Evolutionary conservation across 2,113 vertebrate species (phyloP).

Genomic region (Tretioscincus oriximinensis): DNA sequence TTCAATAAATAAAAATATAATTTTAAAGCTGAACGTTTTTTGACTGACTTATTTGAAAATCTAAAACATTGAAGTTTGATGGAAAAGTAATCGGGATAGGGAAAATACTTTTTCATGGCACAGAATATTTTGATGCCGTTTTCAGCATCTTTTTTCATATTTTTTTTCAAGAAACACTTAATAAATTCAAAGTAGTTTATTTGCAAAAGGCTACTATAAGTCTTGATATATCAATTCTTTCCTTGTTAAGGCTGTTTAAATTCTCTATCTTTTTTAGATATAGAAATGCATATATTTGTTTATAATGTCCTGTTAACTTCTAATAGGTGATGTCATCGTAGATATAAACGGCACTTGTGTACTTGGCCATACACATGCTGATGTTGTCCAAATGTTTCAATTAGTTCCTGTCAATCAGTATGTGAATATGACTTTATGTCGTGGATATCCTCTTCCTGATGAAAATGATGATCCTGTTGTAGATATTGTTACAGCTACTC

Average conservation of each 20-base stretch:
- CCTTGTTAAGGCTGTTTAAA: background rate
- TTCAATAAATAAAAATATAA: no score
- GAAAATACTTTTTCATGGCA: no score
- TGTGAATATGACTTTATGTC: constrained; percentile 92
- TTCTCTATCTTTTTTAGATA: background rate
- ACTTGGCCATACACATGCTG: constrained; percentile 95
- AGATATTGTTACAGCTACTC: constrained; percentile 77
- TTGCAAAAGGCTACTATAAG: background rate
- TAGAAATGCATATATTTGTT: background rate
- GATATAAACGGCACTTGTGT: constrained; percentile 93
- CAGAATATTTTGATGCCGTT: constrained; percentile 43
- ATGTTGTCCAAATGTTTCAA: constrained; percentile 98
- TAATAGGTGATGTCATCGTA: constrained; percentile 93
- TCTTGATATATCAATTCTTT: background rate
- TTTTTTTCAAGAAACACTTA: constrained; percentile 26
- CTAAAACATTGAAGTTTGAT: no score
- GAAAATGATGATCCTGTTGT: constrained; percentile 81
- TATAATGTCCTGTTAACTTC: constrained; percentile 34
- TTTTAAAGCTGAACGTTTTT: no score
- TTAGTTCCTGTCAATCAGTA: constrained; percentile 91
- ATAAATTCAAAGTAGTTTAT: constrained; percentile 25
- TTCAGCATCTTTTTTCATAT: no score
- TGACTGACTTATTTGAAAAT: no score
- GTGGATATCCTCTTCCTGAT: constrained; percentile 94
- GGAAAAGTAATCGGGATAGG: no score